Percentiles rank a stretch among this genome's conserved stretches.
Conservation (phyloP, 2,797 vertebrate genomes). For the Chloroceryle inda region DNA sequence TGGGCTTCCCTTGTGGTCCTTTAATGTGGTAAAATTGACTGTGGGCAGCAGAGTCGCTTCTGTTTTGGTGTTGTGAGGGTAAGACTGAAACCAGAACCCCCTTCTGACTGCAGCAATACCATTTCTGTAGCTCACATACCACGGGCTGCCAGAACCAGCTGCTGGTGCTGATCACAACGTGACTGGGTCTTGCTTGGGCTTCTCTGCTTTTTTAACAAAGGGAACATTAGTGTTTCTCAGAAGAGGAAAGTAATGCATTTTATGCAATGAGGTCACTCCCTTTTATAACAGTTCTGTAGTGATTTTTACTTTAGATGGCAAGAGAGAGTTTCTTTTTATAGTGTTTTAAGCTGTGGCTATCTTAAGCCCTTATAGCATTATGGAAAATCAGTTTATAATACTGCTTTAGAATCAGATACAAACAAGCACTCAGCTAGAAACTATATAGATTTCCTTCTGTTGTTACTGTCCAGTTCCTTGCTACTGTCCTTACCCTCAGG, state of each 20-base stretch:
- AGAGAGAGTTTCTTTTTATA: conserved; percentile 51
- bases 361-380: conserved; percentile 18
- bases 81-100: not conserved
- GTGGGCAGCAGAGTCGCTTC: not conserved
- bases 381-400: not conserved
- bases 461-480: not conserved
- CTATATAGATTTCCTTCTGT: not conserved
- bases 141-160: not conserved
- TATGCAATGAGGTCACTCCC: conserved; percentile 43
- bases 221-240: not conserved
- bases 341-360: conserved; percentile 26
- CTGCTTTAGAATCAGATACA: not conserved
- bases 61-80: not conserved
- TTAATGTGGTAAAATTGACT: not conserved
- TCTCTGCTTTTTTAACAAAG: conserved; percentile 12
- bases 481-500: not conserved
- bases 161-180: not conserved
- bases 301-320: conserved; percentile 51
- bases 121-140: not conserved
- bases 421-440: not conserved
- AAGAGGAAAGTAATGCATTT: conserved; percentile 28
- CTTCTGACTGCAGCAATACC: not conserved
- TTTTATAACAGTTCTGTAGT: conserved; percentile 28
- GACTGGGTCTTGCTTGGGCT: not conserved
- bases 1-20: not conserved